Conservation (phyloP, 2,113 vertebrate species). For the Spilogale gracilis region DNA sequence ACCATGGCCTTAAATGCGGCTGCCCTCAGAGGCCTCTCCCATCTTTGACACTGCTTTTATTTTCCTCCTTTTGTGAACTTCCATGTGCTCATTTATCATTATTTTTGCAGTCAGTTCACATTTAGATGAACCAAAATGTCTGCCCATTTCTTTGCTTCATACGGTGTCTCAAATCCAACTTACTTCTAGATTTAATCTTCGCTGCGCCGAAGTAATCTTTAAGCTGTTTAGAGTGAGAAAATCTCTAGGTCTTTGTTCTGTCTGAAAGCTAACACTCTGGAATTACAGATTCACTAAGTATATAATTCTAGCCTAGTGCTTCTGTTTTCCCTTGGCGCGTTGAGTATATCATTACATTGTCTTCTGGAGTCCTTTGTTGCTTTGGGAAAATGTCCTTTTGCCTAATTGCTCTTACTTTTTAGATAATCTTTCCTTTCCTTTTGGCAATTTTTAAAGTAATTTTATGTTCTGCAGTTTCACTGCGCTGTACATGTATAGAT, state of each 20-base stretch:
- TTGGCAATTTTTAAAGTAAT: background rate
- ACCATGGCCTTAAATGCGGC: background rate
- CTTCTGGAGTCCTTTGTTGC: conserved; percentile 17
- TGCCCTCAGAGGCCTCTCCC: background rate
- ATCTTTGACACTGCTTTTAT: background rate
- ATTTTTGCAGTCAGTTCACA: conserved; percentile 31
- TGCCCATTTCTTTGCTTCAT: background rate
- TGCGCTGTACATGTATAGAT: background rate
- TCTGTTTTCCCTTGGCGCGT: conserved; percentile 44
- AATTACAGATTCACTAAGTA: conserved; percentile 50
- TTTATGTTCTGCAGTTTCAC: background rate
- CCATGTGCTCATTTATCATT: background rate
- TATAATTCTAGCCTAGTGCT: conserved; percentile 49
- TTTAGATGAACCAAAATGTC: conserved; percentile 21
- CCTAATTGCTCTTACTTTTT: background rate
- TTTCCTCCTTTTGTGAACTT: background rate
- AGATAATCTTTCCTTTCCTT: conserved; percentile 20
- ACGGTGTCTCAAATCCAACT: background rate
- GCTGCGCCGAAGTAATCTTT: conserved; percentile 20
- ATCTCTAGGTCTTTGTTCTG: conserved; percentile 18
- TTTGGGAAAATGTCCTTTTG: conserved; percentile 22
- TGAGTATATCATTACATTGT: conserved; percentile 36
- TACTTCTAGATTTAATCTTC: background rate
- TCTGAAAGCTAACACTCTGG: conserved; percentile 14
- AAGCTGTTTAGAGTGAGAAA: background rate